These are phyloP conservation scores for Belgica antarctica DNA, from an alignment of 2,888 invertebrate genomes.

Conservation along the genomic window DNA sequence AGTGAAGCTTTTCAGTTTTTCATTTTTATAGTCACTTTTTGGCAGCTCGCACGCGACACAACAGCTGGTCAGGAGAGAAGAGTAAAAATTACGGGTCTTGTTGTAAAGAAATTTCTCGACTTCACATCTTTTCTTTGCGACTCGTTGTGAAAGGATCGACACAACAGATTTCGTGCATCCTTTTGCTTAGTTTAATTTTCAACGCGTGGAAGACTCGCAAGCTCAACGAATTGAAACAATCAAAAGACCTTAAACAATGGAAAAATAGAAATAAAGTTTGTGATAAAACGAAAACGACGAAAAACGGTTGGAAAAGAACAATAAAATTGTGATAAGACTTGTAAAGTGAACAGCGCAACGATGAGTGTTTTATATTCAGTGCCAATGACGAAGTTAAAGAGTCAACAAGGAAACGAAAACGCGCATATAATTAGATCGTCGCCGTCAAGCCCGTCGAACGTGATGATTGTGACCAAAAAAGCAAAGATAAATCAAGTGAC, in stretches of 20 bases:
- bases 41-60: slow-evolving; percentile 46
- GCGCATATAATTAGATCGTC: neutral
- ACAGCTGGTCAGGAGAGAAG: slow-evolving; percentile 39
- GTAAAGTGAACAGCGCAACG: neutral
- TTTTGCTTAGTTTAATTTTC: neutral
- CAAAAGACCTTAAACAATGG: neutral
- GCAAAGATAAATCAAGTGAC: slow-evolving; percentile 19
- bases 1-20: slow-evolving; percentile 39
- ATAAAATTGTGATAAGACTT: slow-evolving; percentile 29
- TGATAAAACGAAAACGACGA: slow-evolving; percentile 21
- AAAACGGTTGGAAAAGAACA: slow-evolving; percentile 9
- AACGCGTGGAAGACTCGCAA: neutral
- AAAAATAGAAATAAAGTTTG: neutral
- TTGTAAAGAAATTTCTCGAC: neutral
- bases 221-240: slow-evolving; percentile 10
- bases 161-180: neutral
- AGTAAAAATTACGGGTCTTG: neutral
- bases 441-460: neutral
- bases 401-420: slow-evolving; percentile 10
- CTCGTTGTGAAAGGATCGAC: slow-evolving; percentile 20
- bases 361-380: slow-evolving; percentile 24
- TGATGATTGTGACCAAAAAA: slow-evolving; percentile 21
- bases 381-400: neutral
- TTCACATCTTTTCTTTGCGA: slow-evolving; percentile 23
- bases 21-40: slow-evolving; percentile 46